Conservation (phyloP, 2,888 invertebrate genomes). For the Drosophila bunnanda region DNA sequence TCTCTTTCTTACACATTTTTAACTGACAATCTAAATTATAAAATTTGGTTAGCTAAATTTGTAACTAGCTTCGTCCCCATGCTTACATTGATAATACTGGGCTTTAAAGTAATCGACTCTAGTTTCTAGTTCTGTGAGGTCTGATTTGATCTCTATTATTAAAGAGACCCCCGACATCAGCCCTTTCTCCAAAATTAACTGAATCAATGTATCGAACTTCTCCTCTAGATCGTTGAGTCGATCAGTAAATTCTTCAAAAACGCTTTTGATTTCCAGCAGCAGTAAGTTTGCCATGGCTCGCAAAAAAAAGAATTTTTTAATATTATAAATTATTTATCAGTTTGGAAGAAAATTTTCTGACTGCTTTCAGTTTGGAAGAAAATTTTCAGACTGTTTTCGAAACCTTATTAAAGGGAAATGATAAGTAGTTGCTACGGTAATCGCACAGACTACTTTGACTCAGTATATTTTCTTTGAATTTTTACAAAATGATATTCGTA, state of each 20-base stretch:
- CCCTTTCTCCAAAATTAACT: background rate
- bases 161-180: rapidly evolving
- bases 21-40: background rate
- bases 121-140: too few relatives aligned
- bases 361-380: background rate
- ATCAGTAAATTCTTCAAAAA: background rate
- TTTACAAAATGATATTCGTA: too few relatives aligned
- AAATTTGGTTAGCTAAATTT: background rate
- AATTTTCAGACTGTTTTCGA: background rate
- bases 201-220: rapidly evolving
- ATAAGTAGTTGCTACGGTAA: background rate
- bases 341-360: background rate
- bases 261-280: background rate
- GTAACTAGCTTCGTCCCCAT: background rate
- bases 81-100: background rate
- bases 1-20: rapidly evolving
- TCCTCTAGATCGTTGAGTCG: background rate
- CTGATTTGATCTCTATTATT: too few relatives aligned
- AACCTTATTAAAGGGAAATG: background rate
- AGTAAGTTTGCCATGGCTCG: background rate
- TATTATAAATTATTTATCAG: background rate
- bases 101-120: background rate
- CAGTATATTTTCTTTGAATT: too few relatives aligned
- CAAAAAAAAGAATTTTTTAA: background rate
- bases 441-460: background rate